Evolutionary conservation across 2,888 invertebrate species (phyloP).

Genomic region (Platycnemis pennipes): DNA sequence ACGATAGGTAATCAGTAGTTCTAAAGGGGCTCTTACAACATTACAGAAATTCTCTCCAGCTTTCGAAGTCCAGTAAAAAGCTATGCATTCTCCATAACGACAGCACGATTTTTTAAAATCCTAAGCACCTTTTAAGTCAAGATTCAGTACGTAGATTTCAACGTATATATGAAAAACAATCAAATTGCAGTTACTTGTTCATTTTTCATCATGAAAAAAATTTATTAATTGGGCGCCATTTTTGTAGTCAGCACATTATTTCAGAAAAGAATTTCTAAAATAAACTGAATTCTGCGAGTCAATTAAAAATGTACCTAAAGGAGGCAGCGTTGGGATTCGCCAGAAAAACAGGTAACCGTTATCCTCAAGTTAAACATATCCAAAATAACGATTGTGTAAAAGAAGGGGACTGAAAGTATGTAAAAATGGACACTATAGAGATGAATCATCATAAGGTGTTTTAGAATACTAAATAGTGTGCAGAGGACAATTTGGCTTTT

Average conservation of each 20-base stretch:
- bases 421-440: conserved; percentile 7
- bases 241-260: background rate
- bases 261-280: background rate
- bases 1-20: conserved; percentile 20
- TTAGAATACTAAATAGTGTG: conserved; percentile 54
- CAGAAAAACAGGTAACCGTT: conserved; percentile 41
- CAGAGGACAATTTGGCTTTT: conserved; percentile 58
- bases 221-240: background rate
- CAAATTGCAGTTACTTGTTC: conserved; percentile 1
- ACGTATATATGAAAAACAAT: background rate
- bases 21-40: conserved; percentile 15
- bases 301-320: conserved; percentile 30
- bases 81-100: conserved; percentile 13
- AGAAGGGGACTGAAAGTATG: conserved; percentile 43
- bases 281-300: conserved; percentile 24
- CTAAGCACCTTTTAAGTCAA: background rate
- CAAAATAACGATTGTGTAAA: conserved; percentile 39
- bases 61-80: background rate
- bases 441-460: conserved; percentile 8
- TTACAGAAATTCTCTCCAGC: background rate
- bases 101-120: background rate
- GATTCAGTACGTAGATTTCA: conserved; percentile 5
- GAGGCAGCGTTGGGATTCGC: conserved; percentile 32
- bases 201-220: background rate
- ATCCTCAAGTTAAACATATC: conserved; percentile 53